A percentile compares a stretch with the other conserved stretches of the same genome.
phyloP scores from a whole-genome alignment of 2,888 invertebrate genomes.

The Phengaris alcon region DNA sequence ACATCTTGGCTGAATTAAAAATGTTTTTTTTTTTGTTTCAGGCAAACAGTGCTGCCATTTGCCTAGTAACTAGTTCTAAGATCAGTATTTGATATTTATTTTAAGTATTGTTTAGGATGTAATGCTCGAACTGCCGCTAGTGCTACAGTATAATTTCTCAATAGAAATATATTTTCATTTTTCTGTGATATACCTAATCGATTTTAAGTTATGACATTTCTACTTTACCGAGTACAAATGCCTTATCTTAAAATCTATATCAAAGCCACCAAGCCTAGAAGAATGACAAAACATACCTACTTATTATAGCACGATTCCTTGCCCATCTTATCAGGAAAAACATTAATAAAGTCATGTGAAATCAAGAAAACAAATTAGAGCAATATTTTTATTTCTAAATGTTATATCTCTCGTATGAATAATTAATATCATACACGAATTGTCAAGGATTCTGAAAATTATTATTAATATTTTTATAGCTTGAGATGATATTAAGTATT shows the following conservation, averaged over 20 bases:
- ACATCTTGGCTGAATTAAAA: background rate
- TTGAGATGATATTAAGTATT: background rate
- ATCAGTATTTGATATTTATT: conserved; percentile 17
- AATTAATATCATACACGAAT: conserved; percentile 7
- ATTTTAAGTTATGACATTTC: too few species aligned
- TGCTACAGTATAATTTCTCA: too few species aligned
- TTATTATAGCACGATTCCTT: background rate
- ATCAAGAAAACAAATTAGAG: background rate
- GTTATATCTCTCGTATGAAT: background rate
- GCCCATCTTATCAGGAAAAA: conserved; percentile 2
- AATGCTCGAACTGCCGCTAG: too few species aligned
- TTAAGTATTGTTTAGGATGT: background rate
- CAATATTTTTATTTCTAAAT: conserved; percentile 6
- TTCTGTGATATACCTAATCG: too few species aligned
- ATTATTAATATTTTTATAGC: background rate
- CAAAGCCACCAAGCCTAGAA: too few species aligned
- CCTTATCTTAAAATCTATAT: too few species aligned
- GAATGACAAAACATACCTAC: too few species aligned
- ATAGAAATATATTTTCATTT: too few species aligned
- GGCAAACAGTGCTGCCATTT: background rate
- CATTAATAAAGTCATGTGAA: background rate
- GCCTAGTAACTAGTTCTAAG: background rate
- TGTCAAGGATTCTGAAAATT: conserved; percentile 1
- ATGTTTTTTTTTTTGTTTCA: background rate
- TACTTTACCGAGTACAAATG: too few species aligned